A percentile compares a stretch with the other conserved stretches of the same genome.
phyloP scores from a whole-genome alignment of 2,888 invertebrate species.

The Leucoma salicis region DNA sequence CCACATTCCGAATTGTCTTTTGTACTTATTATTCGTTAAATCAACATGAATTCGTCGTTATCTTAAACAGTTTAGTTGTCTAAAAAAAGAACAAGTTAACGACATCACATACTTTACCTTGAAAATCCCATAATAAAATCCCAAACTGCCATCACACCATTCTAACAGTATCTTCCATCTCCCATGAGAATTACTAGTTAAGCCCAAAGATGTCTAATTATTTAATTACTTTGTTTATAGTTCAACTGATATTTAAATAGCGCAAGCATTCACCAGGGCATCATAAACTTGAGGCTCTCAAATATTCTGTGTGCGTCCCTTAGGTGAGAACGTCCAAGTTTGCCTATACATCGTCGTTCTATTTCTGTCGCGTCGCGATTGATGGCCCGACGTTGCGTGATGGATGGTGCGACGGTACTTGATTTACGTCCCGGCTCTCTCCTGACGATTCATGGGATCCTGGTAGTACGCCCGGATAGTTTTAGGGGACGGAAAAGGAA shows the following conservation, averaged over 20 bases:
- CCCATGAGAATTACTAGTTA: conserved; percentile 4
- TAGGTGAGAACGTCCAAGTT: conserved; percentile 55
- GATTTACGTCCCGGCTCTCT: conserved; percentile 69
- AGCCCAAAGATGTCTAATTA: conserved; percentile 16
- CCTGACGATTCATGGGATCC: conserved; percentile 61
- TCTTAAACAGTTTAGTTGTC: neutral
- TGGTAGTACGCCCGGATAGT: conserved; percentile 45
- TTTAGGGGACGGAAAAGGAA: conserved; percentile 32
- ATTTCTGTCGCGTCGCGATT: conserved; percentile 67
- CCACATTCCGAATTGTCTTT: neutral
- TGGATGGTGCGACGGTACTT: conserved; percentile 64
- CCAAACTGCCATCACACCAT: neutral
- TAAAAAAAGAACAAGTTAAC: neutral
- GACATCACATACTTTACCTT: neutral
- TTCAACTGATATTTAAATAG: conserved; percentile 31
- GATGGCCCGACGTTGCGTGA: conserved; percentile 70
- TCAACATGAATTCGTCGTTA: neutral
- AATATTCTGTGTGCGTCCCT: conserved; percentile 30
- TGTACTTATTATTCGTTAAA: neutral
- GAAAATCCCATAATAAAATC: neutral
- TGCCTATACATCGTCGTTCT: conserved; percentile 51
- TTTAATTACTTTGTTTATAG: conserved; percentile 3
- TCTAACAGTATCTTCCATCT: conserved; percentile 2
- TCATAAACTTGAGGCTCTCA: conserved; percentile 28
- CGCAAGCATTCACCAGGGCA: conserved; percentile 28